Percentiles rank a stretch among this genome's conserved stretches.
Conservation (phyloP, 2,888 invertebrate species). For the Ganaspis brasiliensis region DNA sequence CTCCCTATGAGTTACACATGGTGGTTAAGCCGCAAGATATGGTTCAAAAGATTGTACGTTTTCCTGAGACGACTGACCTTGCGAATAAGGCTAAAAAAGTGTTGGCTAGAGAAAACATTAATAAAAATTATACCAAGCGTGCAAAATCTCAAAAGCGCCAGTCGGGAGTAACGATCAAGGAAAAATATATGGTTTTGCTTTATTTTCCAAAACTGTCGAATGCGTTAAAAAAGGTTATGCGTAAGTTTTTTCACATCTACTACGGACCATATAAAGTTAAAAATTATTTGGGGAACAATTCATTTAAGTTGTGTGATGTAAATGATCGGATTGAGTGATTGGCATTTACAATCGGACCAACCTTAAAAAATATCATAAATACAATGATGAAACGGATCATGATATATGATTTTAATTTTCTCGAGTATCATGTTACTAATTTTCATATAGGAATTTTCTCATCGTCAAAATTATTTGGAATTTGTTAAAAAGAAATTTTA, state of each 20-base stretch:
- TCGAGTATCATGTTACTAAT: no score
- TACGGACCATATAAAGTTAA: conserved; percentile 54
- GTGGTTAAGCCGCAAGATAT: conserved; percentile 45
- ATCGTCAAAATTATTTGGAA: no score
- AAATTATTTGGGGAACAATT: conserved; percentile 45
- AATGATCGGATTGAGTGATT: not conserved
- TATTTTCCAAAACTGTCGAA: conserved; percentile 50
- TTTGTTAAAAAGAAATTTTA: no score
- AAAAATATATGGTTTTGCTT: conserved; percentile 53
- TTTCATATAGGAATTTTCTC: no score
- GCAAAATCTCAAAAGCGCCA: conserved; percentile 43
- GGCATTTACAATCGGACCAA: conserved; percentile 32
- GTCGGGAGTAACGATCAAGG: conserved; percentile 45
- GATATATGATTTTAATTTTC: no score
- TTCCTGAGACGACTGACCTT: conserved; percentile 41
- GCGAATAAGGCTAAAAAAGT: conserved; percentile 41
- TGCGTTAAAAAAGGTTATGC: conserved; percentile 48
- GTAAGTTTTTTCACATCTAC: conserved; percentile 56
- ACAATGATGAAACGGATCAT: no score
- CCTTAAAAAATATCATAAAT: conserved; percentile 24
- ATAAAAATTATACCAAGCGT: conserved; percentile 47
- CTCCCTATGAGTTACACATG: conserved; percentile 54
- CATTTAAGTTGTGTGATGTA: conserved; percentile 44
- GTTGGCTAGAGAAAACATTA: conserved; percentile 48
- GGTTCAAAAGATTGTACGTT: conserved; percentile 48